Base-by-base conservation (phyloP, 35 echinoderm and acorn worm genomes). In the Holothuria glaberrima region DNA sequence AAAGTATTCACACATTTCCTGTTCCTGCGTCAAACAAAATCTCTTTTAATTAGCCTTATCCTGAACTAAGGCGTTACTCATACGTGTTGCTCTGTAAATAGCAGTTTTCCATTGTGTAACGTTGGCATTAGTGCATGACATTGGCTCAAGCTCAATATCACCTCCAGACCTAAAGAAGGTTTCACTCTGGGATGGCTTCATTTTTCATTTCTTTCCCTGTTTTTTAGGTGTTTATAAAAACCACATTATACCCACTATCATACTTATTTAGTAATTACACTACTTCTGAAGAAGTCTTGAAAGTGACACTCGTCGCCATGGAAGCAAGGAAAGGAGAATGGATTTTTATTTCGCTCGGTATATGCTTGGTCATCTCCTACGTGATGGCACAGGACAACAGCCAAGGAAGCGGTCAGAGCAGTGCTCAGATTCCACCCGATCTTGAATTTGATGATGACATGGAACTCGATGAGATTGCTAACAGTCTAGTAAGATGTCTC, bases 361-460 rank as follows among this genome's bases (percentile, higher is more conserved):
- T 75, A 38, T 35, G 33, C 34, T 41, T 45, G 14, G 9, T 75
- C 24, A 41, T 38, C 20, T 34, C 16, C 3, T 54, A 25, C 4
- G 71, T 41, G 10, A 38, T n/a, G 44, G 33, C 71, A 16, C 71
- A 75, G 34, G 44, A 24, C 34, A 75, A 32, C 34, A 45, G 71
- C 10, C 71, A 38, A 29, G 71, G 44, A 14, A 75, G 71, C n/a
- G 71, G 71, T 18, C 44, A 32, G 22, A 41, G 24, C 21, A 82
- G 79, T 50, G n/a, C 36, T 50, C 46, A 82, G 48, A 20, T 82
- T 50, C 79, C 79, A 18, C 3, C 79, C 10, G 79, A 48, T 50
- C 79, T 82, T 17, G 79, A 82, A 16, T 56, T 48, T 13, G 79
- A 82, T 82, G 79, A 82, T 29, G 79, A 82, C 57, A 50, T 57